Percentiles rank a stretch among this genome's conserved stretches.
Evolutionary conservation across 1,140 invertebrate genomes (phyloP).

Genomic region (Drosophila auraria): DNA sequence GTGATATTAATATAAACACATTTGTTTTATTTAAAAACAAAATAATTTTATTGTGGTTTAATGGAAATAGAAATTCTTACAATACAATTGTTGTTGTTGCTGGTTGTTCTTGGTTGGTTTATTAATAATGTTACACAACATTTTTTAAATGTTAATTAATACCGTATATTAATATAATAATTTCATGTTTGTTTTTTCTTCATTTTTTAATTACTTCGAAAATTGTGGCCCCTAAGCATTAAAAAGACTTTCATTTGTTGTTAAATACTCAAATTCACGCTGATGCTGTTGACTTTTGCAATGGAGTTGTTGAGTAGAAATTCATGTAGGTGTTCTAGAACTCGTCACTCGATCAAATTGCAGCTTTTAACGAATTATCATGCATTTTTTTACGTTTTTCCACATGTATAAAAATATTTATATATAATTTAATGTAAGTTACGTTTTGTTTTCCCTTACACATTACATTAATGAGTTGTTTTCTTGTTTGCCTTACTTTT

Average conservation of each 20-base stretch:
- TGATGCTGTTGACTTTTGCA: conserved; percentile 50
- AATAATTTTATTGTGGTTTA: conserved; percentile 81
- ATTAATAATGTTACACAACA: conserved; percentile 82
- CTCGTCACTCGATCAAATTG: conserved; percentile 44
- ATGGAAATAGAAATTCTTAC: conserved; percentile 85
- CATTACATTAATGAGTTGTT: conserved; percentile 80
- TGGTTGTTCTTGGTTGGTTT: conserved; percentile 62
- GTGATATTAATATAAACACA: background rate
- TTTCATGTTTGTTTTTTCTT: conserved; percentile 57
- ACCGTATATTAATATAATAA: conserved; percentile 75
- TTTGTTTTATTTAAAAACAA: conserved; percentile 74
- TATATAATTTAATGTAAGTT: conserved; percentile 74
- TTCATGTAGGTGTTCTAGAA: conserved; percentile 60
- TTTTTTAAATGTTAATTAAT: conserved; percentile 83
- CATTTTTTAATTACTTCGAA: conserved; percentile 80
- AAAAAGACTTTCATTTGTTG: conserved; percentile 75
- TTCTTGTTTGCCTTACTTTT: conserved; percentile 45
- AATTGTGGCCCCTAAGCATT: conserved; percentile 84
- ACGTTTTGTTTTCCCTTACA: conserved; percentile 65
- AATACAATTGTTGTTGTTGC: conserved; percentile 77
- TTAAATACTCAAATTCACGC: conserved; percentile 68
- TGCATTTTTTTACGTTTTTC: conserved; percentile 39
- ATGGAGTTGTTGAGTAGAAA: conserved; percentile 52
- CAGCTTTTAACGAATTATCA: conserved; percentile 50
- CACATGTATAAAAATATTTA: conserved; percentile 81